Conservation (phyloP, 2,113 vertebrate species). For the Myocastor coypus region DNA sequence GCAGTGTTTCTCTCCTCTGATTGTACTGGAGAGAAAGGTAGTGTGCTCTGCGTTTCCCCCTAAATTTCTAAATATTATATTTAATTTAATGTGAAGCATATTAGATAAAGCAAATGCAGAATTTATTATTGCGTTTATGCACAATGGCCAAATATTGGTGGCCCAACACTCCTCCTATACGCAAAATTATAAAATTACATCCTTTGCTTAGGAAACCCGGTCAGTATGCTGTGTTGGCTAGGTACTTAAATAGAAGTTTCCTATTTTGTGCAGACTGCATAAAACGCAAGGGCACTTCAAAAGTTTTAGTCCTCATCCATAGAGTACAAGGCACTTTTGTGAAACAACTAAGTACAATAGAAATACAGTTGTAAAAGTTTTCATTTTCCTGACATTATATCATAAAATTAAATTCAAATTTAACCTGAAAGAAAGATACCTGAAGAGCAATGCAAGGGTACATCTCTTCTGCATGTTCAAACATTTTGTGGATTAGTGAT, state of each 20-base stretch:
- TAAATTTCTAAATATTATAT: constrained; percentile 2
- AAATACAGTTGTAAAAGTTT: not conserved
- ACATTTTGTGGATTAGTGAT: not conserved
- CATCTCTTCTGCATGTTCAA: not conserved
- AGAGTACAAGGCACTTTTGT: not conserved
- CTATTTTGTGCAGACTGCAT: not conserved
- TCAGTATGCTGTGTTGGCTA: not conserved
- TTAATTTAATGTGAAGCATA: constrained; percentile 20
- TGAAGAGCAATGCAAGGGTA: not conserved
- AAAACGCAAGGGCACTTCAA: not conserved
- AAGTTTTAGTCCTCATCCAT: not conserved
- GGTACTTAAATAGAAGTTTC: constrained; percentile 25
- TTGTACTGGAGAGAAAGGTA: not conserved
- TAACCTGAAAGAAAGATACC: constrained; percentile 3
- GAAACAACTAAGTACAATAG: not conserved
- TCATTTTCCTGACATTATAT: not conserved
- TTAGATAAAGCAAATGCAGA: constrained; percentile 15
- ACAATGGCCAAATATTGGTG: constrained; percentile 74
- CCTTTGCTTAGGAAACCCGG: not conserved
- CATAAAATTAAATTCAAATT: not conserved
- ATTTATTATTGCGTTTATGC: constrained; percentile 23
- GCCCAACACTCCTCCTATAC: constrained; percentile 88
- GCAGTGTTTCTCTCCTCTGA: not conserved
- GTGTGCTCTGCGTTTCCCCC: not conserved
- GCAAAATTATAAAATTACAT: constrained; percentile 83